Percentiles rank a stretch among this genome's conserved stretches.
Conservation (phyloP, 2,113 vertebrate genomes). For the Melanocharis versteri region DNA sequence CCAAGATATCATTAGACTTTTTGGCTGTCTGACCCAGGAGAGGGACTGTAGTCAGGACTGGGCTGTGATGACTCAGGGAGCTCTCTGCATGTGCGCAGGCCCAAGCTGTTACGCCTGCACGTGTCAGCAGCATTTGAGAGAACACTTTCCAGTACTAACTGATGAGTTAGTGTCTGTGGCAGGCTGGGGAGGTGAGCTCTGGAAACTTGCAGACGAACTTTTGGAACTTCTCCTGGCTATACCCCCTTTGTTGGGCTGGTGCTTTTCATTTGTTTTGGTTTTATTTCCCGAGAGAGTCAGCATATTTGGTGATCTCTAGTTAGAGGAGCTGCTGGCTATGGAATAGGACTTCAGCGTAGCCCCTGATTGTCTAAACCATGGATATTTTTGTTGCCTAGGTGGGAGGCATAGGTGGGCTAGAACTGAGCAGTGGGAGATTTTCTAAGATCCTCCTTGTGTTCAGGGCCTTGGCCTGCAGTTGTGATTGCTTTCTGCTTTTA, state of each 20-base stretch:
- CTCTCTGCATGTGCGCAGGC: not conserved
- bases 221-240: not conserved
- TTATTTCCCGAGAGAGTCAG: not conserved
- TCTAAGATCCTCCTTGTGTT: not conserved
- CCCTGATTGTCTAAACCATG: not conserved
- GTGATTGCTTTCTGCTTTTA: not conserved
- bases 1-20: not conserved
- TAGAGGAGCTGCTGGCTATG: not conserved
- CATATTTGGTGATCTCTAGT: not conserved
- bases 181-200: not conserved
- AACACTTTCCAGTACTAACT: not conserved
- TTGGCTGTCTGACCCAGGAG: not conserved
- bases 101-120: not conserved
- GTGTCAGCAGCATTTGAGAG: not conserved
- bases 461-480: not conserved
- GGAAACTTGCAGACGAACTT: not conserved
- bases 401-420: not conserved
- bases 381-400: not conserved
- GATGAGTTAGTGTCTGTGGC: not conserved
- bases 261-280: rapidly evolving
- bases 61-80: not conserved
- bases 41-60: not conserved
- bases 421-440: not conserved
- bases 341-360: not conserved
- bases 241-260: not conserved